Base-by-base conservation (phyloP, 35 echinoderm and acorn worm genomes). In the Lytechinus pictus region DNA sequence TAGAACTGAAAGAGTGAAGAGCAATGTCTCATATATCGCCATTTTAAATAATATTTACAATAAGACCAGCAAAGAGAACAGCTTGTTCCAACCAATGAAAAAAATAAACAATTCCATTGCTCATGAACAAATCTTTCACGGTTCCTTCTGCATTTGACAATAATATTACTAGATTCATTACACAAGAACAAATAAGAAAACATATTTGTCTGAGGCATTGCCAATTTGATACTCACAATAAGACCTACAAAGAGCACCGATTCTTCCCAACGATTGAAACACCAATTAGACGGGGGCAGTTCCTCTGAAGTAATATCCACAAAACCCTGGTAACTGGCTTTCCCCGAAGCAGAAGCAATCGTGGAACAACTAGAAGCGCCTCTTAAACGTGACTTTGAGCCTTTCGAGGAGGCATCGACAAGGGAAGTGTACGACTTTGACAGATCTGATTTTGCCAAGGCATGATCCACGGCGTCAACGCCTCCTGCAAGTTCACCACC, bases 201-300 rank as follows among this genome's bases (percentile, higher is more conserved):
- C 0, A 79, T 24, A n/a, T 79, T 24, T 79, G 27, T 7, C 28
- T 52, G 14, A 33, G 33, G 52, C 7, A 52, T 52, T 90, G 88
- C 4, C n/a, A 24, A 52, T 4, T 54, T 90, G 88, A 90, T 90
- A 90, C 88, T 90, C 52, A 90, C 88, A 5, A 90, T 90, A 54
- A 90, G 88, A 44, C 88, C 88, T 16, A 90, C 88, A 90, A 90
- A 90, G 29, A 90, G 88, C 29, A 90, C 88, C 5, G 88, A 90
- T 90, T 90, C 88, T 90, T 90, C 88, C 88, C 88, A 90, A 10
- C 88, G 29, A 44, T 90, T 54, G 52, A 90, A 90, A 54, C 88
- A 90, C 88, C 88, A 90, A 54, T 90, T 90, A 52, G 52, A 54
- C 52, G 88, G 88, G 88, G 88, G 88, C 88, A 90, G 88, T 90